Evolutionary conservation across 2,113 vertebrate species (phyloP).

Genomic region (Prunella fulvescens): DNA sequence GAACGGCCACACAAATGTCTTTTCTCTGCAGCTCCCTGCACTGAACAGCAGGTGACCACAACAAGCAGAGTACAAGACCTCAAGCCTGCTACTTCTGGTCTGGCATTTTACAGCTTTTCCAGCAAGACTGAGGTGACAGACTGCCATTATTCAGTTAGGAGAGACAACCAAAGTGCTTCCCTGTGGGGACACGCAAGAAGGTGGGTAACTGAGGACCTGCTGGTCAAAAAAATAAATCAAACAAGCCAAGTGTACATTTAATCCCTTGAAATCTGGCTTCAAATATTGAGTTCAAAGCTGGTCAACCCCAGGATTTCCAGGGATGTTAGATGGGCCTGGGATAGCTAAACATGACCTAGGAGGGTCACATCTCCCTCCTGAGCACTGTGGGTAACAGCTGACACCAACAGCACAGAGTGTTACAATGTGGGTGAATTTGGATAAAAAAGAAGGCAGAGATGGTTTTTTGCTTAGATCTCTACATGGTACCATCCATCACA

Average conservation of each 20-base stretch:
- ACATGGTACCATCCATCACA: neutral
- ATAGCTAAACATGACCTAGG: neutral
- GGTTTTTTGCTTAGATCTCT: neutral
- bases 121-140: neutral
- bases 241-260: neutral
- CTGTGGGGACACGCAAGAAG: neutral
- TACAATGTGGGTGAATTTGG: neutral
- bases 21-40: neutral
- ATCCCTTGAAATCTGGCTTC: neutral
- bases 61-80: neutral
- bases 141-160: neutral
- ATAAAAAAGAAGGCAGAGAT: neutral
- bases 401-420: rapidly evolving
- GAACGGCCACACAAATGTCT: neutral
- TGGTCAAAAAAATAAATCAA: neutral
- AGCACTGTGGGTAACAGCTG: neutral
- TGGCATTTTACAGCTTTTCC: neutral
- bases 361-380: neutral
- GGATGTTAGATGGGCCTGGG: neutral
- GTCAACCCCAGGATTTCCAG: neutral
- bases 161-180: neutral
- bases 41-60: neutral
- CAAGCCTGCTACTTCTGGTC: neutral
- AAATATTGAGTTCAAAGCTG: neutral
- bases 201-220: neutral